These are phyloP conservation scores for Regulus satrapa DNA, from an alignment of 2,113 vertebrate genomes.

Conservation along the genomic window DNA sequence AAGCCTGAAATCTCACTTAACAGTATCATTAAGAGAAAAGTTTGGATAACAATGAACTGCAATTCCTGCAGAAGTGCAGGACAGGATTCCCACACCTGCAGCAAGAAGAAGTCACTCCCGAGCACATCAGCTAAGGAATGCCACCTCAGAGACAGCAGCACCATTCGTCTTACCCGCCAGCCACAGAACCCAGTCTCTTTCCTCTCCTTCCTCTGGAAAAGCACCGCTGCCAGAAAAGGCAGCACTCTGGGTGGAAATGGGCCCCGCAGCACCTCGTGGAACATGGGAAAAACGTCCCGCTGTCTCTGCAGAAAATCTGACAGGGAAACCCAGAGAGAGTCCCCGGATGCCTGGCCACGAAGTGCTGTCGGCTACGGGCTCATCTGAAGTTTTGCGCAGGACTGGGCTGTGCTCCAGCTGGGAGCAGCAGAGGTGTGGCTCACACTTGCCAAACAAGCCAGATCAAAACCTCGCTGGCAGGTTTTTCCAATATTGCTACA, in stretches of 20 bases:
- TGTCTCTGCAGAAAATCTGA: accelerated
- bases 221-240: slow-evolving; percentile 61
- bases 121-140: accelerated
- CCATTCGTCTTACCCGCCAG: slow-evolving; percentile 30
- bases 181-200: not conserved
- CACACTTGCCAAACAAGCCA: not conserved
- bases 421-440: not conserved
- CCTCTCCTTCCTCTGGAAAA: slow-evolving; percentile 63
- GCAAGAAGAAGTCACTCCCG: accelerated
- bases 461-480: not conserved
- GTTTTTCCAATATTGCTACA: not conserved
- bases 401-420: not conserved
- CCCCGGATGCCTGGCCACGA: accelerated
- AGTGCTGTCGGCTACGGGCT: accelerated
- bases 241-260: slow-evolving; percentile 20
- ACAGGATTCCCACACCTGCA: not conserved
- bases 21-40: not conserved
- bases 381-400: accelerated
- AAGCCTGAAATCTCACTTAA: not conserved
- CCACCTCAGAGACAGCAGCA: not conserved
- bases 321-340: accelerated
- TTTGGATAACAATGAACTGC: not conserved
- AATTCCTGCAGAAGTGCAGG: not conserved
- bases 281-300: not conserved
- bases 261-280: slow-evolving; percentile 37